phyloP scores from a whole-genome alignment of 2,888 invertebrate genomes.

The Poecilobothrus nobilitatus region DNA sequence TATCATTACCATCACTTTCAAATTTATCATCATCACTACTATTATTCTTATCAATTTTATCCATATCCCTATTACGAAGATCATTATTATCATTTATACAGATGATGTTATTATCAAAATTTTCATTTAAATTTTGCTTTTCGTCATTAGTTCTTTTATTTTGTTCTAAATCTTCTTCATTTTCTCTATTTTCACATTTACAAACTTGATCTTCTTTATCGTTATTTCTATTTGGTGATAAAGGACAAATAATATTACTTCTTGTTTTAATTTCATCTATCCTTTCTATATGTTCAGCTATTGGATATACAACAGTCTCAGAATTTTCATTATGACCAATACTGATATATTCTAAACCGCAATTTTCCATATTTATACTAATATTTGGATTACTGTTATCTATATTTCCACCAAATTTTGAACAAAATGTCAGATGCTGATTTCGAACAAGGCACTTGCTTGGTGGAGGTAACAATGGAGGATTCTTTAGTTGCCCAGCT shows the following conservation, averaged over 20 bases:
- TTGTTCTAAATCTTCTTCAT: slow-evolving; percentile 19
- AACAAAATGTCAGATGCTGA: slow-evolving; percentile 60
- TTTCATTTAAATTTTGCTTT: neutral
- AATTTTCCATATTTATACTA: slow-evolving; percentile 29
- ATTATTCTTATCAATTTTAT: neutral
- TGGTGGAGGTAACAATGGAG: slow-evolving; percentile 57
- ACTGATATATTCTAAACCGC: slow-evolving; percentile 29
- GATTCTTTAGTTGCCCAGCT: slow-evolving; percentile 54
- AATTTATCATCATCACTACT: slow-evolving; percentile 52
- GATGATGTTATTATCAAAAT: too few relatives aligned
- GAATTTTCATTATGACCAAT: slow-evolving; percentile 26
- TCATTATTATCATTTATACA: slow-evolving; percentile 1
- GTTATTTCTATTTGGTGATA: neutral
- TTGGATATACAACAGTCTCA: slow-evolving; percentile 58
- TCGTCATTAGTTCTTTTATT: slow-evolving; percentile 13
- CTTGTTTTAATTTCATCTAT: slow-evolving; percentile 20
- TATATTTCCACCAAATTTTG: slow-evolving; percentile 42
- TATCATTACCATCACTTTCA: slow-evolving; percentile 28
- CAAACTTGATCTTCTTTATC: slow-evolving; percentile 18
- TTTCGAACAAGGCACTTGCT: slow-evolving; percentile 62
- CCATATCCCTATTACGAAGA: neutral
- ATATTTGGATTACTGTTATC: slow-evolving; percentile 33
- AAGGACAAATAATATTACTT: neutral
- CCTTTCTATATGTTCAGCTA: slow-evolving; percentile 79
- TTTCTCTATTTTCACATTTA: slow-evolving; percentile 24